Evolutionary conservation across 2,113 vertebrate genomes (phyloP).

Genomic region (Tapirus terrestris): DNA sequence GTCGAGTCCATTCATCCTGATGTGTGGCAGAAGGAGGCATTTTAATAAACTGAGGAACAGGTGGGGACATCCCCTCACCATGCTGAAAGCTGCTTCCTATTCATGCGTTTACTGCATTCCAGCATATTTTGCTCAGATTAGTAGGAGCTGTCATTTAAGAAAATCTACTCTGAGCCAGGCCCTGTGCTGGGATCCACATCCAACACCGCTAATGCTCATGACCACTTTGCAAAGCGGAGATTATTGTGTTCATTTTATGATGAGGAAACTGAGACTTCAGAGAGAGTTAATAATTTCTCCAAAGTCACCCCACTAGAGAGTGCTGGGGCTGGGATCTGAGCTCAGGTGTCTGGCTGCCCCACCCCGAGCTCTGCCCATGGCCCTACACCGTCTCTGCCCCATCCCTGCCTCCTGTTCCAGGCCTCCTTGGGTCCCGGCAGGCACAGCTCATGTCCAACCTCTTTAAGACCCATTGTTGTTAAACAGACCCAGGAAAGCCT

Average conservation of each 20-base stretch:
- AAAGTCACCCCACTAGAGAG: background rate
- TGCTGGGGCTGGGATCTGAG: background rate
- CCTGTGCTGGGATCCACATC: background rate
- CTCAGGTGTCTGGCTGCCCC: background rate
- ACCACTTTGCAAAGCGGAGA: background rate
- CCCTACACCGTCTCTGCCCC: rapidly evolving
- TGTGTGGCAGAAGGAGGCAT: background rate
- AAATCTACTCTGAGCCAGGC: background rate
- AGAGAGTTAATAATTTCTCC: background rate
- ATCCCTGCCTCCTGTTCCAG: background rate
- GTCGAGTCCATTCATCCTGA: background rate
- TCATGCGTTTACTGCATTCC: rapidly evolving
- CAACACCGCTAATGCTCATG: rapidly evolving
- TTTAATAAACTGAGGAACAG: background rate
- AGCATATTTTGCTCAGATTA: background rate
- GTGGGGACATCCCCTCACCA: rapidly evolving
- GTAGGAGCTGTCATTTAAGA: background rate
- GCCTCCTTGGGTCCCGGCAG: background rate
- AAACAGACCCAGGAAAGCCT: background rate
- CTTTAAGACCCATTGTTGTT: background rate
- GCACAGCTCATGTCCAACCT: background rate
- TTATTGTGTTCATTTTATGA: background rate
- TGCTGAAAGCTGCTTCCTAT: background rate
- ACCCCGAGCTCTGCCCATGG: background rate
- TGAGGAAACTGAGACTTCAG: background rate